Evolutionary conservation across 2,888 invertebrate genomes (phyloP).

Genomic region (Agonum fuliginosum): DNA sequence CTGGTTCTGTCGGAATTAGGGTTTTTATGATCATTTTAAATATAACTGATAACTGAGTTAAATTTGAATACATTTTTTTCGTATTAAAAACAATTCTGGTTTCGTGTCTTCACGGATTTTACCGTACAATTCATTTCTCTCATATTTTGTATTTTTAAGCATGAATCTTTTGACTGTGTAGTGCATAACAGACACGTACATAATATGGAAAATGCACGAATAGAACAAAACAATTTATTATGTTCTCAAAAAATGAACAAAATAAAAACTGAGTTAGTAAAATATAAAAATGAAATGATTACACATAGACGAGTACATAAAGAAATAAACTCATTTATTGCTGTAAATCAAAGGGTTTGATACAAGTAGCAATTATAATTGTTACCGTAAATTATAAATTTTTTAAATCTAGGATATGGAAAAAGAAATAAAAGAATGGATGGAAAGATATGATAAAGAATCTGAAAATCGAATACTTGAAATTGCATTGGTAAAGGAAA

Average conservation of each 20-base stretch:
- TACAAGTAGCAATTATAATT: neutral
- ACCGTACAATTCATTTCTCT: neutral
- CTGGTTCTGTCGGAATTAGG: neutral
- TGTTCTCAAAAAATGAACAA: conserved; percentile 67
- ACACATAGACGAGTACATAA: conserved; percentile 70
- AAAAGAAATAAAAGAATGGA: conserved; percentile 69
- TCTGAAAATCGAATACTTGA: conserved; percentile 68
- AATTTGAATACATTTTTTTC: too few relatives aligned
- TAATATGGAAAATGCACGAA: conserved; percentile 70
- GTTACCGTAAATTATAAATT: neutral
- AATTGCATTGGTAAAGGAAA: conserved; percentile 68
- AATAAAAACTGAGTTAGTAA: conserved; percentile 66
- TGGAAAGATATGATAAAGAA: conserved; percentile 69
- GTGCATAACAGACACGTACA: conserved; percentile 67
- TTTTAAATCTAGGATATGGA: conserved; percentile 68
- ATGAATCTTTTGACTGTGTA: conserved; percentile 66
- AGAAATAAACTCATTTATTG: conserved; percentile 69
- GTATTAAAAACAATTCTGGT: too few relatives aligned
- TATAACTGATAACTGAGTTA: too few relatives aligned
- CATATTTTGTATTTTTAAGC: conserved; percentile 64
- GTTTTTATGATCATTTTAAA: too few relatives aligned
- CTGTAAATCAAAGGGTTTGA: conserved; percentile 66
- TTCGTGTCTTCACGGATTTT: too few relatives aligned
- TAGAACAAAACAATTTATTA: conserved; percentile 69
- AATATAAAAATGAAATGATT: conserved; percentile 67